Evolutionary conservation across 2,888 invertebrate species (phyloP), one percentile per base, ranked within the genome.

Genomic region (Euproctis similis): DNA sequence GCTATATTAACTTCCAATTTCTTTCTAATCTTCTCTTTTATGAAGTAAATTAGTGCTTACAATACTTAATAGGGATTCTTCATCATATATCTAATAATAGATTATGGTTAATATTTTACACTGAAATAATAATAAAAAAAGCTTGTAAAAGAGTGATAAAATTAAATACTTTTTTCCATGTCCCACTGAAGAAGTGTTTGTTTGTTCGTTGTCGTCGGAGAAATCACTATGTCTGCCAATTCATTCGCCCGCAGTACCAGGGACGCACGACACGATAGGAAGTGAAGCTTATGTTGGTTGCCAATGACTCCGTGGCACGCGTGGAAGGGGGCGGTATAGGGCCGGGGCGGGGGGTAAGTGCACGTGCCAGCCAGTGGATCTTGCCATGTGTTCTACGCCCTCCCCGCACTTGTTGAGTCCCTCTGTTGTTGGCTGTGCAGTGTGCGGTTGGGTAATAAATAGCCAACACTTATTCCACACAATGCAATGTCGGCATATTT

Each of bases 161-260:
- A n/a, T n/a, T n/a, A n/a, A n/a, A n/a, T n/a, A n/a, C n/a, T n/a
- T n/a, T n/a, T n/a, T n/a, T n/a, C n/a, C n/a, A n/a, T n/a, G n/a
- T n/a, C n/a, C n/a, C n/a, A n/a, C n/a, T n/a, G n/a, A n/a, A n/a
- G 14, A 14, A 14, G 6, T 14, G 8, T n/a, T 10, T 21, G 58
- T 57, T 58, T 53, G 49, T 56, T 55, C 47, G n/a, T n/a, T n/a
- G 40, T 27, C 28, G 30, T 28, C 41, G 50, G 51, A 53, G 52
- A 64, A 66, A 69, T 67, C 68, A 74, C 68, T 71, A 75, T 76
- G 78, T 78, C 78, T 77, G 78, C 76, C 77, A 78, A 77, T 76
- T 76, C 65, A 49, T 67, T 75, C 64, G 63, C 58, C 46, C 50
- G 46, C 39, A 38, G 60, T 77, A 82, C 80, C 59, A 81, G 73